Evolutionary conservation across 2,888 invertebrate genomes (phyloP).

Genomic region (Xestia sexstrigata): DNA sequence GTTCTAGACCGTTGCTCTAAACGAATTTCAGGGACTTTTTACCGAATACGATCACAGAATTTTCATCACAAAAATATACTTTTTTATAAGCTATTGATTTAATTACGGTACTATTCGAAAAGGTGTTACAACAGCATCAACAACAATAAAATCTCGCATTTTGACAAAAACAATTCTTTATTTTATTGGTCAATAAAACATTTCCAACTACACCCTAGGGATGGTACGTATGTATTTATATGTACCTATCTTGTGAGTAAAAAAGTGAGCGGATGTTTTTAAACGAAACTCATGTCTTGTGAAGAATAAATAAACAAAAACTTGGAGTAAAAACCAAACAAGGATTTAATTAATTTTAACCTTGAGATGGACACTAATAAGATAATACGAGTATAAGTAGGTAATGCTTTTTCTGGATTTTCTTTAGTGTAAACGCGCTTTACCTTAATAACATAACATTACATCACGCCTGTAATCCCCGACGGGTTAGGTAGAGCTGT

Average conservation of each 20-base stretch:
- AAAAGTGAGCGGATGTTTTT: not conserved
- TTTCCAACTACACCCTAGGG: not conserved
- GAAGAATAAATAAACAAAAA: slow-evolving; percentile 4
- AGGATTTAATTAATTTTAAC: slow-evolving; percentile 9
- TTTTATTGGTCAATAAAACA: slow-evolving; percentile 35
- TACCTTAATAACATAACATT: not conserved
- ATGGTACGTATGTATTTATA: not conserved
- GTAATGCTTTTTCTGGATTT: not conserved
- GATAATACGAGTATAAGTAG: not conserved
- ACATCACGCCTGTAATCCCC: too few species aligned
- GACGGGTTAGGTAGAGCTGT: too few species aligned
- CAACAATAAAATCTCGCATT: slow-evolving; percentile 24
- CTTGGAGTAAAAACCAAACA: slow-evolving; percentile 10
- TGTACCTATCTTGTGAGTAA: slow-evolving; percentile 1
- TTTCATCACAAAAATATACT: not conserved
- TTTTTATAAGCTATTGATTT: not conserved
- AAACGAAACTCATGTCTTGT: not conserved
- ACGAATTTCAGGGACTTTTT: not conserved
- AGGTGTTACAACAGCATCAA: not conserved
- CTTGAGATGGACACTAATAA: not conserved
- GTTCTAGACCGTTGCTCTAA: not conserved
- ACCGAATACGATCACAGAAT: not conserved
- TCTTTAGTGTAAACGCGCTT: not conserved
- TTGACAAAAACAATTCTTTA: slow-evolving; percentile 17
- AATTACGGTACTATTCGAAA: not conserved